Evolutionary conservation across 2,797 vertebrate genomes (phyloP).

Genomic region (Muscicapa striata): DNA sequence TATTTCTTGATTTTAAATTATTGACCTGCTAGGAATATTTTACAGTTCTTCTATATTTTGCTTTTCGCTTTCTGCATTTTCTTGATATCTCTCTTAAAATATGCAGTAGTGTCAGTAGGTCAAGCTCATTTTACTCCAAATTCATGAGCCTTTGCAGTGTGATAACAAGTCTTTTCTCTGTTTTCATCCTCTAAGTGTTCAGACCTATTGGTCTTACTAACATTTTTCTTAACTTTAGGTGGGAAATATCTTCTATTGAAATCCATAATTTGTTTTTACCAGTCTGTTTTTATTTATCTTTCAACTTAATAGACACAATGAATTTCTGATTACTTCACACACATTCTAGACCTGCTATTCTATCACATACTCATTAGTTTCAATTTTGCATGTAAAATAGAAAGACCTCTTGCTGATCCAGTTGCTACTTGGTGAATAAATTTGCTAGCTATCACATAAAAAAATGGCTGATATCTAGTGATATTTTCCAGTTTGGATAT

Average conservation of each 20-base stretch:
- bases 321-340: background rate
- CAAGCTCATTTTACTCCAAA: background rate
- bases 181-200: too few species aligned
- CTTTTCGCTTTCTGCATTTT: background rate
- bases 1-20: background rate
- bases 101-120: background rate
- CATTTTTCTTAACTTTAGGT: background rate
- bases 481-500: background rate
- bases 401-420: background rate
- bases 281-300: background rate
- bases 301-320: background rate
- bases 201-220: too few species aligned
- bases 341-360: background rate
- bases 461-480: background rate
- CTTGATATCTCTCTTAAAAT: background rate
- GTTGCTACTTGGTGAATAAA: background rate
- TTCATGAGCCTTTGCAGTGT: background rate
- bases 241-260: background rate
- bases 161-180: too few species aligned
- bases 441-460: background rate
- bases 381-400: background rate
- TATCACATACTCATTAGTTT: background rate
- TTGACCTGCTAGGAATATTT: background rate
- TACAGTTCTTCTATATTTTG: background rate
- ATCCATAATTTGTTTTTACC: background rate